phyloP scores from a whole-genome alignment of 2,797 vertebrate genomes.

The Leuciscus waleckii region DNA sequence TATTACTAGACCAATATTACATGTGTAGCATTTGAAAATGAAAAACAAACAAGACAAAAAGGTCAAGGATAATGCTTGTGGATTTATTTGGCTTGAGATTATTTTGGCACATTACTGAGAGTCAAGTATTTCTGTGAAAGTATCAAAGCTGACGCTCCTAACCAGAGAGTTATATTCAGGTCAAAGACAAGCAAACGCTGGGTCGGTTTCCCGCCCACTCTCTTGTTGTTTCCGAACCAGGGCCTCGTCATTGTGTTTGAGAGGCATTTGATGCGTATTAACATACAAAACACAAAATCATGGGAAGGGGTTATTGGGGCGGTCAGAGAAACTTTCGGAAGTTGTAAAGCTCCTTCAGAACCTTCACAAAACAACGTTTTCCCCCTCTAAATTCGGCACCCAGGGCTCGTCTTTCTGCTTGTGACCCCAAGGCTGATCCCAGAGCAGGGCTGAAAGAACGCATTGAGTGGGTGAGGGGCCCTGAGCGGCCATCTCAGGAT shows the following conservation, averaged over 20 bases:
- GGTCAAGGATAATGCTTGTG: conserved; percentile 19
- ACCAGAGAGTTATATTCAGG: conserved; percentile 40
- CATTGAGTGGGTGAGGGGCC: conserved; percentile 77
- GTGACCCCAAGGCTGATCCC: conserved; percentile 76
- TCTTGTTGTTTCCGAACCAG: conserved; percentile 32
- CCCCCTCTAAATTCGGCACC: conserved; percentile 72
- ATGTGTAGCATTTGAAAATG: conserved; percentile 3
- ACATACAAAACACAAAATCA: conserved; percentile 41
- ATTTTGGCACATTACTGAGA: conserved; percentile 29
- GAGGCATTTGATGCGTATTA: conserved; percentile 31
- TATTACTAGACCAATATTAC: background rate
- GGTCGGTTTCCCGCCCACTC: conserved; percentile 37
- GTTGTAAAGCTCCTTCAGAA: conserved; percentile 70
- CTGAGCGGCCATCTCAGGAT: conserved; percentile 77
- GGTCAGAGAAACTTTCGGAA: conserved; percentile 62
- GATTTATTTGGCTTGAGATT: conserved; percentile 31
- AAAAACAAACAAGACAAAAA: conserved; percentile 15
- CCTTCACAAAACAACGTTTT: conserved; percentile 77
- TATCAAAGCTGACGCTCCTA: conserved; percentile 26
- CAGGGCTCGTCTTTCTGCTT: conserved; percentile 73
- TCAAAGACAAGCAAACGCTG: conserved; percentile 14
- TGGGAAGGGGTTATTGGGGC: conserved; percentile 40
- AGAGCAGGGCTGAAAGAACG: conserved; percentile 77
- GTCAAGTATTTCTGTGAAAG: conserved; percentile 15
- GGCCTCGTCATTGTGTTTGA: conserved; percentile 25